Conservation (phyloP, 2,113 vertebrate species). For the Pelobates fuscus region DNA sequence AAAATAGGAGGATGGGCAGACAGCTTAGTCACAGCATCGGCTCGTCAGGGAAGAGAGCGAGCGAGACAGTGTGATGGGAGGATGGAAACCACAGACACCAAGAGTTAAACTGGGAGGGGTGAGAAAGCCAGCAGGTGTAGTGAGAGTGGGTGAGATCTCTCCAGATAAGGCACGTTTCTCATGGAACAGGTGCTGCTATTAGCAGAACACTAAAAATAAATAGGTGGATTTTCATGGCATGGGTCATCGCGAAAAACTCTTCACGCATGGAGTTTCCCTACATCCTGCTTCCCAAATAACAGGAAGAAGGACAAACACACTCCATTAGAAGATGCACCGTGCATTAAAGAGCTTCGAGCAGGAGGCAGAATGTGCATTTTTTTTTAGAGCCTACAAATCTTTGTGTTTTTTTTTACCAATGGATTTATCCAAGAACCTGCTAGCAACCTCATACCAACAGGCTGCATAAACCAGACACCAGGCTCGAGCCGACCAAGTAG, state of each 20-base stretch:
- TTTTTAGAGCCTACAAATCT: too few species aligned
- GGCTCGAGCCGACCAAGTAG: too few species aligned
- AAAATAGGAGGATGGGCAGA: slow-evolving; percentile 68
- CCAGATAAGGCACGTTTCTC: slow-evolving; percentile 19
- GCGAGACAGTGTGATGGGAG: not conserved
- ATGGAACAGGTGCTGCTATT: slow-evolving; percentile 24
- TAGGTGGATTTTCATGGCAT: not conserved
- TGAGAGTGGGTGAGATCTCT: slow-evolving; percentile 21
- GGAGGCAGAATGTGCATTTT: too few species aligned
- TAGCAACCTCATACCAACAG: too few species aligned
- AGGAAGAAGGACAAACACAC: too few species aligned
- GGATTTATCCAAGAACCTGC: too few species aligned
- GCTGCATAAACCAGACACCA: too few species aligned
- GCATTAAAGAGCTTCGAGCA: too few species aligned
- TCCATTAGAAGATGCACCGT: too few species aligned
- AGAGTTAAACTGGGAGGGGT: slow-evolving; percentile 38
- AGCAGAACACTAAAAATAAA: not conserved
- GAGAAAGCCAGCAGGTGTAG: slow-evolving; percentile 28
- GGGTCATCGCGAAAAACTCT: not conserved
- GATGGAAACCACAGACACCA: not conserved
- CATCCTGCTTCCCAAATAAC: too few species aligned
- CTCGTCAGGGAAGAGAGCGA: slow-evolving; percentile 33
- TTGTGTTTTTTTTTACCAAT: too few species aligned
- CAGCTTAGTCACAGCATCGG: slow-evolving; percentile 49
- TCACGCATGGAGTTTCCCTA: not conserved